Conservation (phyloP, 2,797 vertebrate genomes). For the Sebastes wilsoni region DNA sequence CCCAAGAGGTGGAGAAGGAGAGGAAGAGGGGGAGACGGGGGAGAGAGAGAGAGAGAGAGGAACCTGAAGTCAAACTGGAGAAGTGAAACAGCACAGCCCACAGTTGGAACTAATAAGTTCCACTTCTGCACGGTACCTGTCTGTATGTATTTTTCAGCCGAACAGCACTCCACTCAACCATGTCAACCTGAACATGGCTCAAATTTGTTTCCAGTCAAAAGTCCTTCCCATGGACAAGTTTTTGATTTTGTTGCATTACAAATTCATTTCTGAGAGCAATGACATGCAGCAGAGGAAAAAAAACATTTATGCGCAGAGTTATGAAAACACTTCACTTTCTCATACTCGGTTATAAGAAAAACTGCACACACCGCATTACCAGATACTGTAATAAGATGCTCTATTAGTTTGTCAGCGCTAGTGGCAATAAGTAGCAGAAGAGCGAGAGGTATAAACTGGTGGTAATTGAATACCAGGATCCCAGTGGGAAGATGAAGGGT, state of each 20-base stretch:
- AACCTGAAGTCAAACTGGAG: constrained; percentile 19
- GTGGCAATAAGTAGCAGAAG: constrained; percentile 59
- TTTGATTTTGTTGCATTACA: constrained; percentile 1
- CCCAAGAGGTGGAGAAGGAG: constrained; percentile 19
- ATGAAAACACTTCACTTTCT: background rate
- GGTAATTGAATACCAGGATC: constrained; percentile 75
- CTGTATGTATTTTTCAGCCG: constrained; percentile 54
- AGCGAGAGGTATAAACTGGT: constrained; percentile 67
- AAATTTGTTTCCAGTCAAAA: constrained; percentile 53
- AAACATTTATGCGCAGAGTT: background rate
- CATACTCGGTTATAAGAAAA: constrained; percentile 33
- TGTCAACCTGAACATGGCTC: constrained; percentile 49
- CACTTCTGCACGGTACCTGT: constrained; percentile 36
- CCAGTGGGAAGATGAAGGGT: constrained; percentile 76
- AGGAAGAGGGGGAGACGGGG: background rate
- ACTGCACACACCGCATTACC: constrained; percentile 10
- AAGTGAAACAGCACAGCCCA: constrained; percentile 56
- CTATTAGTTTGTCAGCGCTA: constrained; percentile 67
- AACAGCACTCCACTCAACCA: constrained; percentile 52
- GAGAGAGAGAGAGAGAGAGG: background rate
- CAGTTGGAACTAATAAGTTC: constrained; percentile 57
- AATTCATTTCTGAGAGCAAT: background rate
- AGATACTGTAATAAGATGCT: constrained; percentile 64
- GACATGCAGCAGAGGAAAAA: background rate
- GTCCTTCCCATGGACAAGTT: background rate